Conservation (phyloP, 2,888 invertebrate species). For the Andrena trimmerana region DNA sequence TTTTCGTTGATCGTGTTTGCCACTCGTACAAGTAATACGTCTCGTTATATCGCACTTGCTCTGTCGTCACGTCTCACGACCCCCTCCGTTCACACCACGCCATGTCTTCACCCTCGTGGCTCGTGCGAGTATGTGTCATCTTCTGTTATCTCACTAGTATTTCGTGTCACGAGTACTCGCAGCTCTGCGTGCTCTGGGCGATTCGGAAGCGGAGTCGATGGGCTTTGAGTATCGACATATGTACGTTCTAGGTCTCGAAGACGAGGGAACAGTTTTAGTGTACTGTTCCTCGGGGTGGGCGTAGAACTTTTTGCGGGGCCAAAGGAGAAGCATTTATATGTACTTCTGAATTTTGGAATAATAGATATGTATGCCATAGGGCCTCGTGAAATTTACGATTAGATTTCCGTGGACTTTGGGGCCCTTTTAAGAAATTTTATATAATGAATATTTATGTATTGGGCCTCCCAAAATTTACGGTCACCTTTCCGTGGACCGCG, state of each 20-base stretch:
- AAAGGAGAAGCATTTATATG: too few relatives aligned
- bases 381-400: too few relatives aligned
- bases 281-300: not conserved
- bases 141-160: conserved; percentile 38
- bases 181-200: not conserved
- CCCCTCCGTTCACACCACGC: conserved; percentile 44
- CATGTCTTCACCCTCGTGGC: conserved; percentile 45
- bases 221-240: not conserved
- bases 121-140: conserved; percentile 46
- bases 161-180: conserved; percentile 15
- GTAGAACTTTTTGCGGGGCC: too few relatives aligned
- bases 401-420: too few relatives aligned
- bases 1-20: conserved; percentile 60
- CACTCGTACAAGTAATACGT: conserved; percentile 44
- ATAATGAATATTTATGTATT: too few relatives aligned
- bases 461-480: too few relatives aligned
- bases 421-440: too few relatives aligned
- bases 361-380: not conserved
- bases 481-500: too few relatives aligned
- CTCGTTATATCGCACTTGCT: conserved; percentile 66
- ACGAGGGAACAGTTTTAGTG: not conserved
- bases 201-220: not conserved
- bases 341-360: too few relatives aligned
- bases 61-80: conserved; percentile 56
- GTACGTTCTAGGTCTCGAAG: not conserved